phyloP scores from a whole-genome alignment of 2,113 vertebrate genomes.

The Antigone vipio region DNA sequence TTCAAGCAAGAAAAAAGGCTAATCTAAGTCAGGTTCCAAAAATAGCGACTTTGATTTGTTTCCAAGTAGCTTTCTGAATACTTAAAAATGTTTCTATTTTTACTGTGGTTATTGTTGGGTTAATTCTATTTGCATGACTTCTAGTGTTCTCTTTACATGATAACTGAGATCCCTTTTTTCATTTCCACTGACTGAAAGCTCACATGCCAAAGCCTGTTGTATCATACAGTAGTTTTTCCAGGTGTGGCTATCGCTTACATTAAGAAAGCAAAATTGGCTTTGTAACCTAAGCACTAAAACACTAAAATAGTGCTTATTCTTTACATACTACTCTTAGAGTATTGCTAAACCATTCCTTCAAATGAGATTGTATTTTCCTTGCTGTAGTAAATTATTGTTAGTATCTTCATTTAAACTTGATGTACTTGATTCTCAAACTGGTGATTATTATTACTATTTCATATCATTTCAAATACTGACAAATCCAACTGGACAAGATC shows the following conservation, averaged over 20 bases:
- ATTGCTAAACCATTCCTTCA: not conserved
- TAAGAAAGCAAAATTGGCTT: not conserved
- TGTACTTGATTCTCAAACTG: not conserved
- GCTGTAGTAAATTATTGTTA: not conserved
- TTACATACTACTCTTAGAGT: not conserved
- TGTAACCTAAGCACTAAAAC: not conserved
- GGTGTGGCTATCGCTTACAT: not conserved
- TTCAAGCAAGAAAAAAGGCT: constrained; percentile 8
- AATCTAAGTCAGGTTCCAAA: constrained; percentile 1
- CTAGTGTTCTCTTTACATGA: not conserved
- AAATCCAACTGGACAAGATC: not conserved
- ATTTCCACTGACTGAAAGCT: not conserved
- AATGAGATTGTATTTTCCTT: not conserved
- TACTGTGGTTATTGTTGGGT: not conserved
- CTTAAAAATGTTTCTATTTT: not conserved
- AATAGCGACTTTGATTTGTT: not conserved
- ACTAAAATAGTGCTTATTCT: not conserved
- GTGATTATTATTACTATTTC: not conserved
- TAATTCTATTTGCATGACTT: not conserved
- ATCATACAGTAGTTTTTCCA: not conserved
- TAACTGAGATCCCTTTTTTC: not conserved
- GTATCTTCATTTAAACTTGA: not conserved
- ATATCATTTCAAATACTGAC: not conserved
- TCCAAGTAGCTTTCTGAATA: not conserved
- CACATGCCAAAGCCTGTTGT: not conserved